Conservation (phyloP, 2,113 vertebrate species). For the Tricholaema leucomelas region DNA sequence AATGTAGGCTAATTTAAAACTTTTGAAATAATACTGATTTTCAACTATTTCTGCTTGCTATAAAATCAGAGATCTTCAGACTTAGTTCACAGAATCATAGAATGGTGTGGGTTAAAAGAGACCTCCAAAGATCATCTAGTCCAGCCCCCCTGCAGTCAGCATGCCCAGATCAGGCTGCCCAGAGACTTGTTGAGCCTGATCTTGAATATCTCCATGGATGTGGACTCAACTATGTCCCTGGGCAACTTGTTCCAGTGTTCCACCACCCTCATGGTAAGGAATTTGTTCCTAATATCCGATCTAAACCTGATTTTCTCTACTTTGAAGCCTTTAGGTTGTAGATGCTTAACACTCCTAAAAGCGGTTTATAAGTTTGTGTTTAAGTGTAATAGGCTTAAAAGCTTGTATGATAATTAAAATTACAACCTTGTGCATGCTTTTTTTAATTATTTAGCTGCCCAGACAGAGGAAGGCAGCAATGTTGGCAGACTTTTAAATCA, state of each 20-base stretch:
- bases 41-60: not conserved
- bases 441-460: not conserved
- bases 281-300: too few relatives aligned
- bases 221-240: too few relatives aligned
- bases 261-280: too few relatives aligned
- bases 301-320: too few relatives aligned
- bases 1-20: not conserved
- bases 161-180: too few relatives aligned
- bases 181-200: too few relatives aligned
- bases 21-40: not conserved
- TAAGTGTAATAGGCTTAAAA: not conserved
- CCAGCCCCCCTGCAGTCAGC: too few relatives aligned
- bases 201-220: too few relatives aligned
- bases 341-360: not conserved
- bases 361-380: not conserved
- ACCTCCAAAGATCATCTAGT: too few relatives aligned
- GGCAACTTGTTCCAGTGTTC: too few relatives aligned
- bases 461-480: rapidly evolving
- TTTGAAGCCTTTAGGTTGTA: not conserved
- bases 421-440: not conserved
- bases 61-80: not conserved
- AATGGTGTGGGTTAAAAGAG: too few relatives aligned
- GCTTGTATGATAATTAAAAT: not conserved
- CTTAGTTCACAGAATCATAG: not conserved
- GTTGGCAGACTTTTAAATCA: not conserved